Base-by-base conservation (phyloP, 2,797 vertebrate species). In the Argya squamiceps region DNA sequence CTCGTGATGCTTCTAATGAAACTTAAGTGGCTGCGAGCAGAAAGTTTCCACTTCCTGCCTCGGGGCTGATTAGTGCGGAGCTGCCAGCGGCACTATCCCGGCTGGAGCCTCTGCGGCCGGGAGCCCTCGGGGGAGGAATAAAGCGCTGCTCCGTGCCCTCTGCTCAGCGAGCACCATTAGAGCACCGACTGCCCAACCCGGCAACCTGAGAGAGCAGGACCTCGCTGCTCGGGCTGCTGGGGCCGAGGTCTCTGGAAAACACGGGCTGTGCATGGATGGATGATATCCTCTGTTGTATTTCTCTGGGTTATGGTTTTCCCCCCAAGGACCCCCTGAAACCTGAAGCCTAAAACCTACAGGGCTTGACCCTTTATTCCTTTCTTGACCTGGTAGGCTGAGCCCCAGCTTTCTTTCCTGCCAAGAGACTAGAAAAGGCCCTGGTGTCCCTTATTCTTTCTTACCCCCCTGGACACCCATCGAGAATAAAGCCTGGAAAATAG, bases 41-140 rank as follows among this genome's bases (percentile, higher is more conserved):
- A 96, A 97, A 96, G 93, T 96, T 96, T 88, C 92, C 96, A 83
- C 84, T 90, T 70, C 36, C 84, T 21, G 87, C 82, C 77, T 93
- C 41, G 12, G 87, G 74, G 87, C 89, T 97, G 96, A 96, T 97
- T 96, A 90, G 65, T 2, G 65, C 20, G 1, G 89, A 93, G 91
- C 85, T 65, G 91, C 34, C 84, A 10, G 1, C 37, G 55, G 95
- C 96, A 94, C 95, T 90, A 71, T 89, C 94, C 90, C 32, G 62
- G 30, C 64, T 1, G 1, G 63, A 27, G 46, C 44, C 53, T 8
- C 53, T 3, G 36, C 12, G 29, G 82, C 37, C 5, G 62, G 84
- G 65, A 85, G 34, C 37, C 95, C 96, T 93, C 95, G 49, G 94
- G 89, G 96, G 92, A 96, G 63, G 47, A 74, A 68, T 10, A 39